These are phyloP conservation scores for Lagodon rhomboides DNA, from an alignment of 2,797 vertebrate species.

Conservation along the genomic window DNA sequence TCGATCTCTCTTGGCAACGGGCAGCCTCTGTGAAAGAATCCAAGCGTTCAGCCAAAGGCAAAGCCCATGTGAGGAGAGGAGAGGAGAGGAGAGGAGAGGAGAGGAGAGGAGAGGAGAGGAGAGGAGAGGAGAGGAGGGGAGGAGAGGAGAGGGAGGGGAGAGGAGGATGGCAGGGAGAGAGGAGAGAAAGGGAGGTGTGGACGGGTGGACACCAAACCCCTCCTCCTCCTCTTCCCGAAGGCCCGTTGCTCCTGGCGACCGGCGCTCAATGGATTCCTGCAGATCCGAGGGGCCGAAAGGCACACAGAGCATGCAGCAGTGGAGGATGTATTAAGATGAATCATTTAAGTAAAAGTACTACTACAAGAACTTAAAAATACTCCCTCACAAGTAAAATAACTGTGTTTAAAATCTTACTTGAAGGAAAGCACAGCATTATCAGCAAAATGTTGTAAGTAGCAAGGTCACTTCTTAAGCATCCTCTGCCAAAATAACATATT, in stretches of 20 bases:
- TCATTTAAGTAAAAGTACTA: neutral
- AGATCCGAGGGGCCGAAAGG: constrained; percentile 53
- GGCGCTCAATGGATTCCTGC: constrained; percentile 76
- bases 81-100: constrained; percentile 67
- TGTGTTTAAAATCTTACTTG: neutral
- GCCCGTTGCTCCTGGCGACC: constrained; percentile 80
- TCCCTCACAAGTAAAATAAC: neutral
- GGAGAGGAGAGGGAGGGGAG: constrained; percentile 34
- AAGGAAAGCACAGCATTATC: neutral
- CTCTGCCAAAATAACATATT: too few species aligned
- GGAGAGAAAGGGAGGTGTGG: constrained; percentile 52
- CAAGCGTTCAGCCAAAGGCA: constrained; percentile 86
- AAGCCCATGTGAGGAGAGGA: constrained; percentile 72
- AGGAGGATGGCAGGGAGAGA: constrained; percentile 43
- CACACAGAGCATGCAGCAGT: constrained; percentile 9
- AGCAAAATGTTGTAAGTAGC: neutral
- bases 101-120: constrained; percentile 21
- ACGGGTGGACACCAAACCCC: constrained; percentile 59
- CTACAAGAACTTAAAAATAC: neutral
- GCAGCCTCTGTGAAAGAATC: constrained; percentile 88
- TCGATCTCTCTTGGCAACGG: constrained; percentile 87
- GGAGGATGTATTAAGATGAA: constrained; percentile 6
- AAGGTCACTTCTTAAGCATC: too few species aligned
- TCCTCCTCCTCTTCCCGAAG: constrained; percentile 58
- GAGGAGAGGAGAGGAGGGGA: constrained; percentile 48